Percentiles rank a stretch among this genome's conserved stretches.
These are phyloP conservation scores for Sebastiscus albofasciatus DNA, from an alignment of 2,797 vertebrate species.

Conservation along the genomic window DNA sequence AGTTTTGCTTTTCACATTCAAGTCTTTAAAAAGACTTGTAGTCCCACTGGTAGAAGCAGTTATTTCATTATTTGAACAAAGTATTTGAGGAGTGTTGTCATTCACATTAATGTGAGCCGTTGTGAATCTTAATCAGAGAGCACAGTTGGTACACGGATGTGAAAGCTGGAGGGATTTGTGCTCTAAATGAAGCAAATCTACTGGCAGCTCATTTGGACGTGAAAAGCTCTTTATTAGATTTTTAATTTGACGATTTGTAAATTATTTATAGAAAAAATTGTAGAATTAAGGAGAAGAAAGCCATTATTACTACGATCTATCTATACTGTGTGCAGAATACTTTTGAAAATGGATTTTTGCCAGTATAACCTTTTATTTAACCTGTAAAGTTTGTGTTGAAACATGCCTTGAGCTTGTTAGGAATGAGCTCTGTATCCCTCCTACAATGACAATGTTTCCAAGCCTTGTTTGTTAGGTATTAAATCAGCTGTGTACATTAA, in stretches of 20 bases:
- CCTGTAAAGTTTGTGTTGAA: constrained; percentile 32
- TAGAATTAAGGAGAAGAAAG: constrained; percentile 17
- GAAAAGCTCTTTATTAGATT: neutral
- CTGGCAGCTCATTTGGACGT: constrained; percentile 9
- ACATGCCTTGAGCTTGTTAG: constrained; percentile 51
- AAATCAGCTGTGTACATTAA: constrained; percentile 61
- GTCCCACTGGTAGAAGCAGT: neutral
- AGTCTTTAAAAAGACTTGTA: neutral
- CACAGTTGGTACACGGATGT: neutral
- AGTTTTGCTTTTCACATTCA: neutral
- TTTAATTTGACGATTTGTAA: constrained; percentile 14
- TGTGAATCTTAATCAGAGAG: neutral
- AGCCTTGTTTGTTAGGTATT: constrained; percentile 41
- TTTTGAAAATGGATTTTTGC: neutral
- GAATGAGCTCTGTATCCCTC: constrained; percentile 16
- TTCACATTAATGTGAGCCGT: neutral
- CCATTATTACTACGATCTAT: constrained; percentile 11
- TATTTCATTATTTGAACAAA: neutral
- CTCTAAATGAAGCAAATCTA: neutral
- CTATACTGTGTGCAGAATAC: neutral
- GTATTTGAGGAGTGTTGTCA: neutral
- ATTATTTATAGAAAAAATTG: neutral
- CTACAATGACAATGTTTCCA: constrained; percentile 18
- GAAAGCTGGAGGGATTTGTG: neutral
- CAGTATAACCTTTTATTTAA: neutral